These are phyloP conservation scores for Tenebrio molitor DNA, from an alignment of 1,140 invertebrate genomes.

Conservation along the genomic window DNA sequence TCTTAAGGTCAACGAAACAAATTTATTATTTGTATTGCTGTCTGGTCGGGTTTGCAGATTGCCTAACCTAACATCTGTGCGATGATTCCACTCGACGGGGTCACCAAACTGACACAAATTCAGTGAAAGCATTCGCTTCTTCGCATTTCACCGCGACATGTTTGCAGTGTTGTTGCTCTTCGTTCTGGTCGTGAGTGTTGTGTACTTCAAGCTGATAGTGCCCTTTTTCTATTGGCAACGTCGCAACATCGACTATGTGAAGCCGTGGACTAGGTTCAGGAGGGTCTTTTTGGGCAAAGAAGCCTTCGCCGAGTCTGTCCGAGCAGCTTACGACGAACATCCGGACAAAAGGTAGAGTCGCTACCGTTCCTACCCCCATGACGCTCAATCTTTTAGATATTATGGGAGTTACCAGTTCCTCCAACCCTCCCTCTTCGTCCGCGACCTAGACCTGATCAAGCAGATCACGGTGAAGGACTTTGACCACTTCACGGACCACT, in stretches of 20 bases:
- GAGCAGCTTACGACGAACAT: constrained; percentile 16
- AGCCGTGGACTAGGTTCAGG: constrained; percentile 22
- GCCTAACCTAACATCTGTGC: background rate
- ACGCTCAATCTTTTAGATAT: constrained; percentile 62
- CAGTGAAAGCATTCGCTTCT: constrained; percentile 13
- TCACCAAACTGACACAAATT: constrained; percentile 1
- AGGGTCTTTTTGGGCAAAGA: constrained; percentile 29
- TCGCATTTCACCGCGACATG: constrained; percentile 3
- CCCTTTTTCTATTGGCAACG: constrained; percentile 37
- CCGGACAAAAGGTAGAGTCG: constrained; percentile 28
- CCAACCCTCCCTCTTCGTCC: constrained; percentile 69
- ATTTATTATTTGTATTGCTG: too few relatives aligned
- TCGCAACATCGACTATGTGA: constrained; percentile 26
- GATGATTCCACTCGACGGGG: background rate
- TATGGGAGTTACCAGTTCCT: constrained; percentile 69
- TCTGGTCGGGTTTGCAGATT: too few relatives aligned
- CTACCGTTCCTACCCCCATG: background rate
- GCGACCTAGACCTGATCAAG: constrained; percentile 70
- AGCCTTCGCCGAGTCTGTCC: constrained; percentile 22
- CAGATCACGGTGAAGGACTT: constrained; percentile 56
- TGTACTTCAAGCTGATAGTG: constrained; percentile 29
- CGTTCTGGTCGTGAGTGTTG: background rate
- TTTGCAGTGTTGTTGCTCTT: constrained; percentile 6
- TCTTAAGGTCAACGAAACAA: too few relatives aligned
- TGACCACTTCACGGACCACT: constrained; percentile 59